Conservation (phyloP, 2,797 vertebrate species). For the Girardinus metallicus region DNA sequence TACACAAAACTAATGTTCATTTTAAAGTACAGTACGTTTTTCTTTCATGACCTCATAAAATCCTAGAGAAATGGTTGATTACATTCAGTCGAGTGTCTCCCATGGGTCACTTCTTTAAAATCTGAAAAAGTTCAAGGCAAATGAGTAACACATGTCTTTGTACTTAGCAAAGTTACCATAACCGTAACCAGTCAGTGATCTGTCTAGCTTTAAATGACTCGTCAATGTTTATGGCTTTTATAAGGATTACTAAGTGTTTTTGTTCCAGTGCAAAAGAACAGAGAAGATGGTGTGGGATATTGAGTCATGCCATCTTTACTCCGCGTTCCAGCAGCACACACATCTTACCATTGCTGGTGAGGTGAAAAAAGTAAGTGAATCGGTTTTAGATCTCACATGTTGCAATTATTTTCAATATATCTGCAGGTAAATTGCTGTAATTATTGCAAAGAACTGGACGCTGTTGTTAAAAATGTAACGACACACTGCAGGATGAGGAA, state of each 20-base stretch:
- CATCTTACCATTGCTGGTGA: neutral
- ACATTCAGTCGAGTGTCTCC: neutral
- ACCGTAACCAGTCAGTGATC: neutral
- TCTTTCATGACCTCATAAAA: neutral
- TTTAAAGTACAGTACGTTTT: neutral
- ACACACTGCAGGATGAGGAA: neutral
- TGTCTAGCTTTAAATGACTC: conserved; percentile 3
- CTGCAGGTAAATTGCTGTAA: neutral
- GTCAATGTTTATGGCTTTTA: conserved; percentile 25
- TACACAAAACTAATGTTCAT: neutral
- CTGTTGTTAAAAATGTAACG: neutral
- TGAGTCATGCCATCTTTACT: neutral
- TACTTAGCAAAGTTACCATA: conserved; percentile 6
- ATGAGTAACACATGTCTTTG: conserved; percentile 16
- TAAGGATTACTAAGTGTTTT: conserved; percentile 7
- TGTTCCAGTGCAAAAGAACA: conserved; percentile 7
- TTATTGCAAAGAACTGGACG: neutral
- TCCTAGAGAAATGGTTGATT: neutral
- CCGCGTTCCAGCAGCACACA: neutral
- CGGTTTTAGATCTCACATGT: neutral
- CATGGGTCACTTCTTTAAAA: conserved; percentile 17
- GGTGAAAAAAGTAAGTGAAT: neutral
- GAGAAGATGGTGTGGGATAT: neutral
- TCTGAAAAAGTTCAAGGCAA: conserved; percentile 6
- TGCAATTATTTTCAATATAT: neutral